phyloP scores from a whole-genome alignment of 2,888 invertebrate species.

The Aphodius granarius region DNA sequence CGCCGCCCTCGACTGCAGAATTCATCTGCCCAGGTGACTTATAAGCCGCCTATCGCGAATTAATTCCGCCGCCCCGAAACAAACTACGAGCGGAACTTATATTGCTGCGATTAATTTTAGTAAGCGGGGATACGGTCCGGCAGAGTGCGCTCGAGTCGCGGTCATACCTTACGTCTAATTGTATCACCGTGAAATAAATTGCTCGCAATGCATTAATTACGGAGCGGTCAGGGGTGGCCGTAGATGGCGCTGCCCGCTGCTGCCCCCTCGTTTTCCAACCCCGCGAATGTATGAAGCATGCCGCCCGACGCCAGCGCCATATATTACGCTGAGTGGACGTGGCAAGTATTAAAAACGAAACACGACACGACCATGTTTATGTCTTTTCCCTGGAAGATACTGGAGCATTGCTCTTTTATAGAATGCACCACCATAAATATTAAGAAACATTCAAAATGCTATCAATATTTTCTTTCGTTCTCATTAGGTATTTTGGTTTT shows the following conservation, averaged over 20 bases:
- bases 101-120: conserved; percentile 55
- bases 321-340: conserved; percentile 46
- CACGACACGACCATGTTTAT: conserved; percentile 51
- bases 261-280: conserved; percentile 10
- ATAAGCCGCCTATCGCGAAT: conserved; percentile 11
- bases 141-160: conserved; percentile 25
- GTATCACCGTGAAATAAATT: conserved; percentile 51
- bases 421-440: too few relatives aligned
- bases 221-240: conserved; percentile 21
- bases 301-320: conserved; percentile 36
- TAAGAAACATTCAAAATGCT: too few relatives aligned
- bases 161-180: conserved; percentile 49
- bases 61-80: conserved; percentile 40
- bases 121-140: conserved; percentile 35
- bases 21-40: neutral
- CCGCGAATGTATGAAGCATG: conserved; percentile 46
- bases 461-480: too few relatives aligned
- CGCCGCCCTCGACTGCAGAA: neutral
- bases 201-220: conserved; percentile 52
- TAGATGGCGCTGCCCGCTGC: neutral
- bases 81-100: conserved; percentile 51
- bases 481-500: too few relatives aligned
- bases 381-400: neutral
- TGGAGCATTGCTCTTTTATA: neutral
- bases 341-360: conserved; percentile 55